A percentile compares a stretch with the other conserved stretches of the same genome.
Conservation (phyloP, 2,113 vertebrate species). For the Oreochromis niloticus region DNA sequence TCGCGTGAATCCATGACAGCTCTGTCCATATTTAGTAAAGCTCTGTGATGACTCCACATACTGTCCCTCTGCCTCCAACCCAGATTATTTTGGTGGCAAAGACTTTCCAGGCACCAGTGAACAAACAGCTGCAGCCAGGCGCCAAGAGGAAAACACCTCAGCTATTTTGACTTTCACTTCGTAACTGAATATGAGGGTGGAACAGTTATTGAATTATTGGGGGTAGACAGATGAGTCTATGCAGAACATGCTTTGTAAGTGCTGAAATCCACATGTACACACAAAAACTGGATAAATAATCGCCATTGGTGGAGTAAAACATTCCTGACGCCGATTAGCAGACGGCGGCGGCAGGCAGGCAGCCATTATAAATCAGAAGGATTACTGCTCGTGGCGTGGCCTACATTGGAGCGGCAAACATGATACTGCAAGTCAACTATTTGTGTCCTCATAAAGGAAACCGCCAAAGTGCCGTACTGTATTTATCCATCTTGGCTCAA, state of each 20-base stretch:
- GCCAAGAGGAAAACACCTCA: conserved; percentile 30
- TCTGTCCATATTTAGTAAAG: conserved; percentile 65
- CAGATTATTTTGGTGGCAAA: conserved; percentile 64
- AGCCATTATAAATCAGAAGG: conserved; percentile 4
- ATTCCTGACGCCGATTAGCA: conserved; percentile 19
- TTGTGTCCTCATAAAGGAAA: conserved; percentile 55
- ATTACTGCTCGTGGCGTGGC: conserved; percentile 11
- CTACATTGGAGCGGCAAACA: conserved; percentile 37
- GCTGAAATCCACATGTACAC: neutral
- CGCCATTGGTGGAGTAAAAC: neutral
- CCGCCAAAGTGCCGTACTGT: neutral
- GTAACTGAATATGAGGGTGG: conserved; percentile 60
- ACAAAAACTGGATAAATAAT: neutral
- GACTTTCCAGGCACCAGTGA: conserved; percentile 39
- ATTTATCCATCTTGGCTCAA: conserved; percentile 18
- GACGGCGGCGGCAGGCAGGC: neutral
- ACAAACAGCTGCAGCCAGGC: conserved; percentile 66
- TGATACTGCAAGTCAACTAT: conserved; percentile 54
- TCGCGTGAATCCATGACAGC: neutral
- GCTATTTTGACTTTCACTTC: conserved; percentile 69
- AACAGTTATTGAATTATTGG: neutral
- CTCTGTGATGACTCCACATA: conserved; percentile 16
- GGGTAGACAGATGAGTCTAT: neutral
- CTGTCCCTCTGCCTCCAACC: conserved; percentile 12
- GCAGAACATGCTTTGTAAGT: neutral